Conservation (phyloP, 2,113 vertebrate species). For the Chionis minor region DNA sequence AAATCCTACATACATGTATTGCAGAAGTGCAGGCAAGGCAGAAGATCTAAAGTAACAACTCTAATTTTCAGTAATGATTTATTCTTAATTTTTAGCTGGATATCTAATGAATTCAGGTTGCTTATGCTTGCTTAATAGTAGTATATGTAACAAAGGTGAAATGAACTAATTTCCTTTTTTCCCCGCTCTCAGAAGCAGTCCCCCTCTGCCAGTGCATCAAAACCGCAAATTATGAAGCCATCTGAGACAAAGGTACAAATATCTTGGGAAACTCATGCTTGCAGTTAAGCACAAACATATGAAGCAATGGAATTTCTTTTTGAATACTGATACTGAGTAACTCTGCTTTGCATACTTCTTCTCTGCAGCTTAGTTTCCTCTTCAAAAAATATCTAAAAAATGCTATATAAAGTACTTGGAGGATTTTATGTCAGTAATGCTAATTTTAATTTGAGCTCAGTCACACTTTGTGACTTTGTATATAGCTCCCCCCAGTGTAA, state of each 20-base stretch:
- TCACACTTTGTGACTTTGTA: not conserved
- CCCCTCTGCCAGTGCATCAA: not conserved
- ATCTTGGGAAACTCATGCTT: not conserved
- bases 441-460: not conserved
- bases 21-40: not conserved
- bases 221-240: slow-evolving; percentile 54
- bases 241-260: slow-evolving; percentile 69
- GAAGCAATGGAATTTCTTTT: not conserved
- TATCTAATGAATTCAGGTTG: not conserved
- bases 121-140: not conserved
- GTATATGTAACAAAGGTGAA: not conserved
- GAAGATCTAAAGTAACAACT: not conserved
- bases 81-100: not conserved
- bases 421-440: not conserved
- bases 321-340: not conserved
- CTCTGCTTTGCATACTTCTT: not conserved
- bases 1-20: accelerated
- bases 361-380: not conserved
- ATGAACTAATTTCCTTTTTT: not conserved
- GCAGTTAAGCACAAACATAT: not conserved
- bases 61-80: not conserved
- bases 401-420: not conserved
- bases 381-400: not conserved
- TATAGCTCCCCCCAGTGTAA: not conserved
- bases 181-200: slow-evolving; percentile 1